Evolutionary conservation across 2,888 invertebrate species (phyloP), one percentile per base, ranked within the genome.

Genomic region (Dynastes tityus): DNA sequence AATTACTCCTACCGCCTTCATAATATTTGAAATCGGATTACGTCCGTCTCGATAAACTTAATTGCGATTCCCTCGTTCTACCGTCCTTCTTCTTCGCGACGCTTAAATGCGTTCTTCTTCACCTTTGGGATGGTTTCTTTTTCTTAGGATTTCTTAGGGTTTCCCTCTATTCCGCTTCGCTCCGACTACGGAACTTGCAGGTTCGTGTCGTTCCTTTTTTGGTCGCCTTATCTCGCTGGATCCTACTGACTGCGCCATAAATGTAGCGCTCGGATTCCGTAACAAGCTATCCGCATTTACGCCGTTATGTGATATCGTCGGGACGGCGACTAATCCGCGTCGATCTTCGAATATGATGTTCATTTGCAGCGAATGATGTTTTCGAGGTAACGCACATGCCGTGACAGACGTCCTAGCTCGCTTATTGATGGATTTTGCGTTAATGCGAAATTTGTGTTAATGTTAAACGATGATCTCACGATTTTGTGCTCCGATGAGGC

Each of bases 11-110:
- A 16, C 55, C 37, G 55, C 73, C 58, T 73, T 58, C 73, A 73
- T 73, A 73, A 73, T 73, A 73, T 73, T 73, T 73, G 73, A 73
- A 73, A 73, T 73, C 73, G 58, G 58, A 73, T 73, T 73, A 73
- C 73, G 55, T 73, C 58, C 73, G 58, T 29, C 55, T 73, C 73
- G 73, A 73, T 58, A 73, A 73, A 73, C 73, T 73, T 73, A 73
- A 73, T 73, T 73, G 73, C 73, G 40, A 73, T 58, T 22, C 73
- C 11, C 16, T 67, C 45, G 11, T 67, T 45, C 65, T 22, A 13
- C 27, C 51, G 22, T 9, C 49, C 27, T 29, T 51, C 27, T 51
- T 29, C 37, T 51, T 22, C 49, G 11, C 45, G 45, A 11, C 45
- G 45, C 8, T 1, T 8, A 8, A 45, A 27, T 9, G 27, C 29